Percentiles rank a stretch among this genome's conserved stretches.
Evolutionary conservation across 2,888 invertebrate species (phyloP).

Genomic region (Acanthosepion esculentum): DNA sequence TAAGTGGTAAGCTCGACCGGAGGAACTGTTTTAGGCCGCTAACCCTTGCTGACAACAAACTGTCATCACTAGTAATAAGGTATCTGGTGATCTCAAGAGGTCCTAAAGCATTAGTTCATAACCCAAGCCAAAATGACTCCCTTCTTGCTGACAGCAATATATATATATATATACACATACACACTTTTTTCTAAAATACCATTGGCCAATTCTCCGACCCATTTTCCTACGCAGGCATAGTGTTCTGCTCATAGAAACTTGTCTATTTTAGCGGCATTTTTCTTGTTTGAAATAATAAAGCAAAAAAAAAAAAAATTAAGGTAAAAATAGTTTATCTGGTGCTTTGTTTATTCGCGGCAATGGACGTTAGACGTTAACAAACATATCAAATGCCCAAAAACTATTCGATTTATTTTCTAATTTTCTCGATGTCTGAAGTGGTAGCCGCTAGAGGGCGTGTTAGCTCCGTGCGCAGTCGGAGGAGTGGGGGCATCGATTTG

Average conservation of each 20-base stretch:
- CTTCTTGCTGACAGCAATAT: background rate
- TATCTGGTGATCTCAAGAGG: background rate
- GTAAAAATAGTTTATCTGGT: background rate
- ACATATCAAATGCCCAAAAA: conserved; percentile 41
- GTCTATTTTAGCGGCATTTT: background rate
- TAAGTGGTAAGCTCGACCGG: background rate
- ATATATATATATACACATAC: background rate
- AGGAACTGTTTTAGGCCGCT: background rate
- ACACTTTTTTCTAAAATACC: background rate
- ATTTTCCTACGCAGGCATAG: background rate
- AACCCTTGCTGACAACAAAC: background rate
- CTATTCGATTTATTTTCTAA: conserved; percentile 47
- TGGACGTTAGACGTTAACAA: background rate
- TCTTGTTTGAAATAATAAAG: background rate
- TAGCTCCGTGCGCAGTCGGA: background rate
- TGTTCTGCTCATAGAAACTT: background rate
- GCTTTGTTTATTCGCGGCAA: background rate
- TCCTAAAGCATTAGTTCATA: background rate
- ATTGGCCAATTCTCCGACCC: background rate
- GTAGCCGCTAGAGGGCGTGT: background rate
- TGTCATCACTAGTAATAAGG: background rate
- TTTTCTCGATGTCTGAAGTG: conserved; percentile 40
- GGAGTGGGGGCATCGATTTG: background rate
- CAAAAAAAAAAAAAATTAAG: background rate
- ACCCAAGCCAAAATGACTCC: background rate